A percentile compares a stretch with the other conserved stretches of the same genome.
Conservation (phyloP, 2,113 vertebrate genomes). For the Galeopterus variegatus region DNA sequence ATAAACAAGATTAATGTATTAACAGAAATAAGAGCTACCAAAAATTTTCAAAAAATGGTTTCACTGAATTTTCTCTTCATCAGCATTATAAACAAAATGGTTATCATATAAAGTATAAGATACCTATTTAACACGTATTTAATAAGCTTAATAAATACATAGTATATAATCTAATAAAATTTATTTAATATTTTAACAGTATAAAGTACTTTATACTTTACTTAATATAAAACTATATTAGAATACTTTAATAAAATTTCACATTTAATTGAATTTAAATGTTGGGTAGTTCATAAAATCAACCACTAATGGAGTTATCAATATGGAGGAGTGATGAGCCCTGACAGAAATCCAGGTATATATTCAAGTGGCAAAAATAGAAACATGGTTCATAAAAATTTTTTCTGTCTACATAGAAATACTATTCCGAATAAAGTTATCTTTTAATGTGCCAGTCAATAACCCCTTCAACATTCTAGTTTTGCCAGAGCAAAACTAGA, state of each 20-base stretch:
- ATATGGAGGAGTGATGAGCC: neutral
- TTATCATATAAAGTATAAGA: neutral
- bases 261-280: neutral
- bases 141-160: neutral
- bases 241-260: neutral
- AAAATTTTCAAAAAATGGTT: neutral
- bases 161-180: neutral
- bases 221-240: neutral
- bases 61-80: neutral
- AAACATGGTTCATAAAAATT: neutral
- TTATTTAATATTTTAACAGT: neutral
- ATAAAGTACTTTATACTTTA: neutral
- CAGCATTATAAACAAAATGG: neutral
- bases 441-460: neutral
- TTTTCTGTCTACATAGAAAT: neutral
- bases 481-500: neutral
- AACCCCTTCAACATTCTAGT: neutral
- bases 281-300: neutral
- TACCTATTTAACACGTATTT: neutral
- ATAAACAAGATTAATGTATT: neutral
- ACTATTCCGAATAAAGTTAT: neutral
- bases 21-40: neutral
- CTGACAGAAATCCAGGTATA: neutral
- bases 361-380: neutral
- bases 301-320: neutral